Evolutionary conservation across 1,140 invertebrate species (phyloP).

Genomic region (Neoseiulus cucumeris): DNA sequence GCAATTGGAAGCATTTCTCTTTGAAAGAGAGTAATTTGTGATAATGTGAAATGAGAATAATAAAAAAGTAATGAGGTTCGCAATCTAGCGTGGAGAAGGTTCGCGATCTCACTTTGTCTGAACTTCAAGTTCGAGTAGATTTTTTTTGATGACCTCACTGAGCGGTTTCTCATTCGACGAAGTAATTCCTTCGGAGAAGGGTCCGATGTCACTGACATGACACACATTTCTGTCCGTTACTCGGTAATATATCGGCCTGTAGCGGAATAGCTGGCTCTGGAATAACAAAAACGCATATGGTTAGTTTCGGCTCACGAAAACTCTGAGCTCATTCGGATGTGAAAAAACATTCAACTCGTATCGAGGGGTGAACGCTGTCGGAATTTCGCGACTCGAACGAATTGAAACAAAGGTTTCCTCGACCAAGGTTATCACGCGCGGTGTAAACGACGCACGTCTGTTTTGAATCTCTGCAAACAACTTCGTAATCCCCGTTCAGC

Average conservation of each 20-base stretch:
- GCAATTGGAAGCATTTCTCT: constrained; percentile 18
- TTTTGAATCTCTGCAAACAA: neutral
- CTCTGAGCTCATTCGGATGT: too few relatives aligned
- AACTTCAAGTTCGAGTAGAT: constrained; percentile 79
- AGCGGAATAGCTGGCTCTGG: constrained; percentile 64
- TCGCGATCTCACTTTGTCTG: constrained; percentile 52
- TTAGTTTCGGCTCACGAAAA: too few relatives aligned
- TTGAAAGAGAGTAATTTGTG: constrained; percentile 8
- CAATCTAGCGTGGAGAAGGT: too few relatives aligned
- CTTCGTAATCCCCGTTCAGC: too few relatives aligned
- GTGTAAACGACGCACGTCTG: constrained; percentile 12
- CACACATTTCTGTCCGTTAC: constrained; percentile 47
- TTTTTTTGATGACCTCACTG: constrained; percentile 48
- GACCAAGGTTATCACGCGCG: neutral
- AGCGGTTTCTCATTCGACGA: constrained; percentile 33
- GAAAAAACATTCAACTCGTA: too few relatives aligned
- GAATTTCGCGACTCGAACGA: constrained; percentile 19
- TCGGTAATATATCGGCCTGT: constrained; percentile 70
- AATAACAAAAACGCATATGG: too few relatives aligned
- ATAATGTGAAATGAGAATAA: neutral
- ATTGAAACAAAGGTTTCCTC: neutral
- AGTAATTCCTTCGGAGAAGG: constrained; percentile 19
- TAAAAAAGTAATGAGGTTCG: neutral
- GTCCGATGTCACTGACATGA: constrained; percentile 46
- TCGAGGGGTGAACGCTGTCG: too few relatives aligned